These are phyloP conservation scores for Ammodytes dubius DNA, from an alignment of 2,113 vertebrate species.

Conservation along the genomic window DNA sequence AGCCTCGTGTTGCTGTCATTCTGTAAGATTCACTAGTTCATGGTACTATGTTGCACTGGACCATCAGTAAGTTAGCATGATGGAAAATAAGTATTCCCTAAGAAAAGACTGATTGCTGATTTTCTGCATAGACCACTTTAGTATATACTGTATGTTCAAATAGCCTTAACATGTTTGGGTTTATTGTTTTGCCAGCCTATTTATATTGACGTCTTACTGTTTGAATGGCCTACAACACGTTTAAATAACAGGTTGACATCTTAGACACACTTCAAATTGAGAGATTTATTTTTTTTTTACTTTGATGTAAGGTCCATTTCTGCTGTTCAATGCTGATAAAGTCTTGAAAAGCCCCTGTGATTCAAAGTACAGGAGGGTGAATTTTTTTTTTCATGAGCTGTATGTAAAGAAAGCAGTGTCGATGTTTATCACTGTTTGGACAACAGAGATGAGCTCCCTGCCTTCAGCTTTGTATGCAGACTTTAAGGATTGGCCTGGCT, in stretches of 20 bases:
- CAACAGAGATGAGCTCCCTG: conserved; percentile 64
- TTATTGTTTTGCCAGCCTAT: not conserved
- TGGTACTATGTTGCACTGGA: not conserved
- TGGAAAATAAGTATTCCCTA: not conserved
- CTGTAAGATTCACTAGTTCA: conserved; percentile 4
- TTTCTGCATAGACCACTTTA: not conserved
- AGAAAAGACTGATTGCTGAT: not conserved
- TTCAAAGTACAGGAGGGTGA: not conserved
- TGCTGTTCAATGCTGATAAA: no score
- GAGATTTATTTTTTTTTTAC: not conserved
- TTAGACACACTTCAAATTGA: not conserved
- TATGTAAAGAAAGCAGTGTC: conserved; percentile 17
- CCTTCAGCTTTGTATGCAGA: conserved; percentile 41
- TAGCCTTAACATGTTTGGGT: not conserved
- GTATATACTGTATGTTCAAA: not conserved
- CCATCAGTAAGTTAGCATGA: not conserved
- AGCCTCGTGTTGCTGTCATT: not conserved
- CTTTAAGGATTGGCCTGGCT: conserved; percentile 21
- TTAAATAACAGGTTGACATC: not conserved
- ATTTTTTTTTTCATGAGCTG: conserved; percentile 1
- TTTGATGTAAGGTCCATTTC: not conserved
- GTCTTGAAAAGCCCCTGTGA: not conserved
- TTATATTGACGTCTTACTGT: not conserved
- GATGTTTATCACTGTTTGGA: conserved; percentile 53
- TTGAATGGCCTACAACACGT: not conserved